phyloP scores from a whole-genome alignment of 2,888 invertebrate genomes.

The Loripinus fragilis region DNA sequence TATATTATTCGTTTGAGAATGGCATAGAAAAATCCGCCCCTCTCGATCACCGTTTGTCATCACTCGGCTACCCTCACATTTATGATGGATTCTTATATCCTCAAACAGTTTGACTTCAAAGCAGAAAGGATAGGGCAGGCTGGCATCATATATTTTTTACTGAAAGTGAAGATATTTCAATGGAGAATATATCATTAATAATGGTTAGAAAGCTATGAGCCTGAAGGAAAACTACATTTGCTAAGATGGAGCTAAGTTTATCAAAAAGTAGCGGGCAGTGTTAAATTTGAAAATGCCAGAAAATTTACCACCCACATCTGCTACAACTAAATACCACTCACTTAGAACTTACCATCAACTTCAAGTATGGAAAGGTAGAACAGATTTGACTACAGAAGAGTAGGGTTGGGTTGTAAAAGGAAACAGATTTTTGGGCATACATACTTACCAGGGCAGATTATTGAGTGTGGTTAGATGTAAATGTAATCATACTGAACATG shows the following conservation, averaged over 20 bases:
- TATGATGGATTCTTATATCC: too few relatives aligned
- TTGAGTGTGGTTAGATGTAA: too few relatives aligned
- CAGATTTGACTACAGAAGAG: not conserved
- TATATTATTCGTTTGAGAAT: too few relatives aligned
- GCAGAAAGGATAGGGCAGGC: not conserved
- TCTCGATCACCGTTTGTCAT: too few relatives aligned
- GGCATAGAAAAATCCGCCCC: too few relatives aligned
- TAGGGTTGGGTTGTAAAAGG: conserved; percentile 15
- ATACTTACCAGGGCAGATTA: too few relatives aligned
- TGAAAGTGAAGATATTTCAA: not conserved
- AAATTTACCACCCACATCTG: too few relatives aligned
- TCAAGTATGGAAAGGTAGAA: too few relatives aligned
- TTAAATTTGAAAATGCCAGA: not conserved
- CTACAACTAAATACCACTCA: conserved; percentile 18
- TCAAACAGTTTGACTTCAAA: not conserved
- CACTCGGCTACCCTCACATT: too few relatives aligned
- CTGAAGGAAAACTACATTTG: not conserved
- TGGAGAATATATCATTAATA: not conserved
- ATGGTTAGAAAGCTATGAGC: not conserved
- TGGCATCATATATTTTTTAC: not conserved
- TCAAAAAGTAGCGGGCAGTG: conserved; percentile 1
- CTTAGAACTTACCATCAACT: too few relatives aligned
- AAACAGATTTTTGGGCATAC: not conserved
- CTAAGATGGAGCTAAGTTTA: not conserved
- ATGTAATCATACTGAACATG: too few relatives aligned